These are phyloP conservation scores for Sebastes iracundus DNA, from an alignment of 2,797 vertebrate genomes.

Conservation along the genomic window DNA sequence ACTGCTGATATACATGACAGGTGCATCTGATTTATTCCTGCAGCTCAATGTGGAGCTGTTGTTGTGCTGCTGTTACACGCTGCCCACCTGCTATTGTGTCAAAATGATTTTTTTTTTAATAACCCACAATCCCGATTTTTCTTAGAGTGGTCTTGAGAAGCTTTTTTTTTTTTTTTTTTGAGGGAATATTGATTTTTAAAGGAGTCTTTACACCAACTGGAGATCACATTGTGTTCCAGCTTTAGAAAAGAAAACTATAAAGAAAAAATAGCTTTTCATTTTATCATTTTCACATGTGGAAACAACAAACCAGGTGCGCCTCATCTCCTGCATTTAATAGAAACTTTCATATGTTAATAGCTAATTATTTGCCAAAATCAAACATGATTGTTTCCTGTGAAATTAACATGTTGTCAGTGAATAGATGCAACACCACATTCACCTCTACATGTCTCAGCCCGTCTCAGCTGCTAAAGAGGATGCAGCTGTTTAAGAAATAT, in stretches of 20 bases:
- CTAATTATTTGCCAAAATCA: neutral
- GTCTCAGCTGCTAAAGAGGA: neutral
- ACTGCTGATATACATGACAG: constrained; percentile 41
- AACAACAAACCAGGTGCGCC: neutral
- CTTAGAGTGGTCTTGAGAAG: neutral
- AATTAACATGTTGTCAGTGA: neutral
- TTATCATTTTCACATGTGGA: neutral
- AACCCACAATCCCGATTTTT: neutral
- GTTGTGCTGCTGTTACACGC: neutral
- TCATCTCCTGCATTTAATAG: neutral
- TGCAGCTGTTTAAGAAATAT: neutral
- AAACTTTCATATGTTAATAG: neutral
- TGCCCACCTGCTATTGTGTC: constrained; percentile 20
- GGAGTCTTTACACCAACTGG: neutral
- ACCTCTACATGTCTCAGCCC: neutral
- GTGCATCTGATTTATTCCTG: constrained; percentile 26
- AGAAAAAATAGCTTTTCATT: neutral
- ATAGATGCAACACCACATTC: neutral
- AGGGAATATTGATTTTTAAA: neutral
- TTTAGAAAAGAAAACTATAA: neutral
- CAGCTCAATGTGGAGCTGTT: neutral
- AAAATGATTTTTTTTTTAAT: neutral
- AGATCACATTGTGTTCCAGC: neutral
- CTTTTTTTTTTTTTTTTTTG: neutral
- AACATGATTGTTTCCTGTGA: neutral